phyloP scores from a whole-genome alignment of 2,113 vertebrate species.

The Turnix velox region DNA sequence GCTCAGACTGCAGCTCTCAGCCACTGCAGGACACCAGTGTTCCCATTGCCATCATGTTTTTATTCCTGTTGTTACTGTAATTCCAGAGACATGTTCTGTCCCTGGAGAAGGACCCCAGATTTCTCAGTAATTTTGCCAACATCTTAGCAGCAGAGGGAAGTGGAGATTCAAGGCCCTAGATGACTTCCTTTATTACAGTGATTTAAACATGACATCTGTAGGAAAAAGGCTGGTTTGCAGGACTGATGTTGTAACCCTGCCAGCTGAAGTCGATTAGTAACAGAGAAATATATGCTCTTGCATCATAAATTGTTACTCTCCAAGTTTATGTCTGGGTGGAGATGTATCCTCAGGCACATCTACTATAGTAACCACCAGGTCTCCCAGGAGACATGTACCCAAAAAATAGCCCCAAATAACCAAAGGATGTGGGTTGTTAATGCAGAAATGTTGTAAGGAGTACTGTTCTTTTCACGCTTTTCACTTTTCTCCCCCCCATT shows the following conservation, averaged over 20 bases:
- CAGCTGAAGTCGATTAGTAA: neutral
- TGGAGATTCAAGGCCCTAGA: neutral
- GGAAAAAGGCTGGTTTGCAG: neutral
- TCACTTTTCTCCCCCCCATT: neutral
- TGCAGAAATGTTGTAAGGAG: neutral
- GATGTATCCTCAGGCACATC: neutral
- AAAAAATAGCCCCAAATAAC: neutral
- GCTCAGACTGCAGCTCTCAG: neutral
- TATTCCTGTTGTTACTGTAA: neutral
- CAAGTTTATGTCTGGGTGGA: neutral
- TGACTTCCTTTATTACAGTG: neutral
- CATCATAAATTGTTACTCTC: neutral
- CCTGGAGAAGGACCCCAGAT: neutral
- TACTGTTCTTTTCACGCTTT: neutral
- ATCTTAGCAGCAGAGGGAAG: neutral
- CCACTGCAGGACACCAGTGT: neutral
- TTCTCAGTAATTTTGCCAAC: accelerated
- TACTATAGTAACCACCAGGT: neutral
- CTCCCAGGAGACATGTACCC: neutral
- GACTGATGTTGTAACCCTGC: neutral
- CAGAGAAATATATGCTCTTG: neutral
- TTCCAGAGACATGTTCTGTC: neutral
- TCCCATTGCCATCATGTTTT: neutral
- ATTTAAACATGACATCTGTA: neutral
- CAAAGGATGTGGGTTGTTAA: neutral